Evolutionary conservation across 2,888 invertebrate genomes (phyloP), one percentile per base, ranked within the genome.

Genomic region (Venustoraphidia nigricollis): DNA sequence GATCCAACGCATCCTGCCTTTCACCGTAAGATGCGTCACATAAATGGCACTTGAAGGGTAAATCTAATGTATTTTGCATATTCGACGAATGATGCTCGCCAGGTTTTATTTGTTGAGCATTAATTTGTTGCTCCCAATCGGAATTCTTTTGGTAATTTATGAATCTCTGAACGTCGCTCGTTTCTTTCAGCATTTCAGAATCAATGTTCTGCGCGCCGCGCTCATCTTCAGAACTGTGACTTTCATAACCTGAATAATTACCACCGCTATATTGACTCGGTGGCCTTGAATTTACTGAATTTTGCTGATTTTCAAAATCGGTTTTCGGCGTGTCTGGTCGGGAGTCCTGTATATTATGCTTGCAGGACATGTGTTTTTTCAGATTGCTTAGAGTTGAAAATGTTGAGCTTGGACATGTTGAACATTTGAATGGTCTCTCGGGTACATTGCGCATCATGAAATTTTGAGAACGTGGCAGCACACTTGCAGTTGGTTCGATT

Each of bases 31-130:
- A 87, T 9, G 80, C 82, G 58, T 93, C 93, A 63, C 95, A 95
- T 1, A 95, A 71, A 66, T 94, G 92, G 61, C 95, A 95, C 66
- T 92, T 92, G 69, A 86, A 93, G 8, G 88, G 87, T 47, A 87
- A 66, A 54, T 86, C 85, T 2, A 77, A 75, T 36, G 77, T 69
- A 37, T 64, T 59, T 9, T 53, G 46, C 34, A 55, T 53, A 10
- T 46, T 37, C 34, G 13, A 17, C 50, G 41, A 66, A 27, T 54
- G 49, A 36, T 52, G 59, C 41, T 36, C 48, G 50, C 45, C 37
- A 44, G 46, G 47, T 27, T 68, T 53, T 36, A 47, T 49, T 45
- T 58, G 14, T 56, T 46, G 51, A 48, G 43, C 50, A 53, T 50
- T 51, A 52, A 47, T 47, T 51, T 45, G 55, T 51, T 42, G 42